A percentile compares a stretch with the other conserved stretches of the same genome.
Evolutionary conservation across 2,113 vertebrate species (phyloP).

Genomic region (Mus pahari): DNA sequence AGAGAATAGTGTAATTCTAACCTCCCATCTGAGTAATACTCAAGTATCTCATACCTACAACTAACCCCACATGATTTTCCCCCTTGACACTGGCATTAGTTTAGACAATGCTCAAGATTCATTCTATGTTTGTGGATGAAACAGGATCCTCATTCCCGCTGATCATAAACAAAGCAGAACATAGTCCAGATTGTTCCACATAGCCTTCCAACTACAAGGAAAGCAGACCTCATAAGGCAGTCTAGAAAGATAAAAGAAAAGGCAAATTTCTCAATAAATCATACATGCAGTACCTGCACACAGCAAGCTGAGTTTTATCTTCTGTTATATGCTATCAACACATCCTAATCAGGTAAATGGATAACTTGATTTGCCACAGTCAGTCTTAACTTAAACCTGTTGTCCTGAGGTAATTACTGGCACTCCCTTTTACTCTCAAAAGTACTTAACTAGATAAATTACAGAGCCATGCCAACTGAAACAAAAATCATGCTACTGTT

Average conservation of each 20-base stretch:
- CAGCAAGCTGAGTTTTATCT: slow-evolving; percentile 32
- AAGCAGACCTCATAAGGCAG: slow-evolving; percentile 13
- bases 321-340: slow-evolving; percentile 58
- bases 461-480: slow-evolving; percentile 1
- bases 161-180: slow-evolving; percentile 44
- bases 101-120: slow-evolving; percentile 26
- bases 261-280: not conserved
- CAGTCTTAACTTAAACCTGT: slow-evolving; percentile 12
- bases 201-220: not conserved
- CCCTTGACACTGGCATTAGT: slow-evolving; percentile 17
- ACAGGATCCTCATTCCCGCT: slow-evolving; percentile 6
- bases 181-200: not conserved
- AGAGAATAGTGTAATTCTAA: slow-evolving; percentile 18
- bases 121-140: slow-evolving; percentile 24
- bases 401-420: slow-evolving; percentile 46
- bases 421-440: not conserved
- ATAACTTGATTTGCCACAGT: slow-evolving; percentile 7
- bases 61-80: slow-evolving; percentile 3
- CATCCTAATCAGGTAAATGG: not conserved
- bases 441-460: slow-evolving; percentile 19
- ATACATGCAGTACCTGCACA: not conserved
- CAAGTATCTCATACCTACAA: slow-evolving; percentile 26
- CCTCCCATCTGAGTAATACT: not conserved
- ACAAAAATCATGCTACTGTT: not conserved
- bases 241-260: slow-evolving; percentile 50